Percentiles rank a stretch among this genome's conserved stretches.
phyloP scores from a whole-genome alignment of 2,888 invertebrate species.

The Ophion ellenae region DNA sequence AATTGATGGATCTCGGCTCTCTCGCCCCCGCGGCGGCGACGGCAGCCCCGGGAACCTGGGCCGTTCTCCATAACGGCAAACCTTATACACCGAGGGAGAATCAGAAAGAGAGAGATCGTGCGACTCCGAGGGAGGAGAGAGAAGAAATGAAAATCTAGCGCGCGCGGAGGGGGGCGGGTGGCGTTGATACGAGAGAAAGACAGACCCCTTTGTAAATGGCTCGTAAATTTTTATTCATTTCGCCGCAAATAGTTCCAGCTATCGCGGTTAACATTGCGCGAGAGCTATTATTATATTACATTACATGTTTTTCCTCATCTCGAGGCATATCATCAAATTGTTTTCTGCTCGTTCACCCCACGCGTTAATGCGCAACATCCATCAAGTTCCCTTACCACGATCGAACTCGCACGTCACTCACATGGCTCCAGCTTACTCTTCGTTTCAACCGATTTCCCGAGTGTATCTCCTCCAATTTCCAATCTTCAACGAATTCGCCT shows the following conservation, averaged over 20 bases:
- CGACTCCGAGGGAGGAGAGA: no score
- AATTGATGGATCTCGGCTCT: constrained; percentile 78
- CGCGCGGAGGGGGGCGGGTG: background rate
- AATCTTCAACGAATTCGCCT: background rate
- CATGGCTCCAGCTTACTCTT: background rate
- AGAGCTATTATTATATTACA: constrained; percentile 32
- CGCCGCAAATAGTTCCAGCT: constrained; percentile 73
- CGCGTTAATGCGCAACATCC: background rate
- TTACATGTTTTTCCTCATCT: constrained; percentile 30
- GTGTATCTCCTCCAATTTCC: no score
- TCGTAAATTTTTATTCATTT: constrained; percentile 80
- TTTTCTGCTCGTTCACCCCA: constrained; percentile 23
- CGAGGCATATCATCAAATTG: constrained; percentile 45
- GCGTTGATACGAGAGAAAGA: constrained; percentile 15
- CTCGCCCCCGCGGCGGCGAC: constrained; percentile 64
- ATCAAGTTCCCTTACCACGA: constrained; percentile 1
- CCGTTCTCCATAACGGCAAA: constrained; percentile 29
- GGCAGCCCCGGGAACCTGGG: constrained; percentile 57
- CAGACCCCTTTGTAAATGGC: constrained; percentile 79
- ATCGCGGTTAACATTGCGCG: constrained; percentile 57
- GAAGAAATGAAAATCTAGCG: constrained; percentile 33
- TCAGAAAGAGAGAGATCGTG: constrained; percentile 31
- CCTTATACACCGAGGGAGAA: constrained; percentile 25
- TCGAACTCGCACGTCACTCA: background rate
- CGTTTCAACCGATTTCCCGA: background rate